Percentiles rank a stretch among this genome's conserved stretches.
Conservation (phyloP, 2,797 vertebrate species). For the Emydoidea blandingii region DNA sequence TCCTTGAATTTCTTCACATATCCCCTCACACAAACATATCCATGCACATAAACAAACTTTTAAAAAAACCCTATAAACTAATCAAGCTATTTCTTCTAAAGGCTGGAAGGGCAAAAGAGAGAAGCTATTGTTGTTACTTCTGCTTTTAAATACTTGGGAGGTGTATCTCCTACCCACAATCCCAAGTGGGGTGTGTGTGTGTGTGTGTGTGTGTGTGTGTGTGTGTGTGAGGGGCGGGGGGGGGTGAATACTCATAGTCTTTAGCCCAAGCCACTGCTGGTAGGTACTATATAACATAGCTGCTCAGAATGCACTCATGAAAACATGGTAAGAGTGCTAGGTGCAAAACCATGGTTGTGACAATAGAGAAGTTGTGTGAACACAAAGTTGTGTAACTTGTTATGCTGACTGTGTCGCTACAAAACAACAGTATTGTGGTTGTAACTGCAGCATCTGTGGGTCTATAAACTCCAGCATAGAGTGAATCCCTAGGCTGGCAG, state of each 20-base stretch:
- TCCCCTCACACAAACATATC: neutral
- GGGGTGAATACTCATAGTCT: too few species aligned
- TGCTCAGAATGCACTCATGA: neutral
- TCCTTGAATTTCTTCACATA: neutral
- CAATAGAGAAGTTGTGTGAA: rapidly evolving
- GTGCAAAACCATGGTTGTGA: neutral
- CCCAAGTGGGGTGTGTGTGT: neutral
- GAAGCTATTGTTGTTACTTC: neutral
- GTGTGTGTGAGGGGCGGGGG: too few species aligned
- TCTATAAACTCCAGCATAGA: rapidly evolving
- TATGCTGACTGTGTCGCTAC: neutral
- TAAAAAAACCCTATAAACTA: neutral
- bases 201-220: neutral
- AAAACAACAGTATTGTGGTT: rapidly evolving
- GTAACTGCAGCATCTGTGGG: rapidly evolving
- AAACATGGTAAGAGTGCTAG: neutral
- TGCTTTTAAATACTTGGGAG: neutral
- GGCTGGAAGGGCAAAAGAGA: neutral
- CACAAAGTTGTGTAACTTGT: rapidly evolving
- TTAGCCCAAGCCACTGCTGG: neutral
- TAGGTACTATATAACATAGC: neutral
- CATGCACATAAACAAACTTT: neutral
- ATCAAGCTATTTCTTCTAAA: neutral
- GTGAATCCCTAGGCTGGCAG: rapidly evolving
- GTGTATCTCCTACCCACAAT: neutral